Evolutionary conservation across 2,888 invertebrate genomes (phyloP), one percentile per base, ranked within the genome.

Genomic region (Poecilobothrus nobilitatus): DNA sequence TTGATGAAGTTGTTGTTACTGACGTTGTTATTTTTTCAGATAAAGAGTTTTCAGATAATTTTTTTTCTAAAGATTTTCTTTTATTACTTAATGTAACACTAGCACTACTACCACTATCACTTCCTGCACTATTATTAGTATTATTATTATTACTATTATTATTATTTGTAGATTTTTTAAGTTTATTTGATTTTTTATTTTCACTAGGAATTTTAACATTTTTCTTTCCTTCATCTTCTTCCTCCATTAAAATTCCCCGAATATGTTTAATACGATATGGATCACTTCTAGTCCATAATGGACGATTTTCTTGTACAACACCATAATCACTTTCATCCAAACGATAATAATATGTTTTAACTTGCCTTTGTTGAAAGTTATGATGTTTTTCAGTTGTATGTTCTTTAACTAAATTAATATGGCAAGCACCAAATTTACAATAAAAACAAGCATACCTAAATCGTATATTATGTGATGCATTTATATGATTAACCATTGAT

Each of bases 351-450:
- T 80, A 22, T 21, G 21, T 65, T 61, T 66, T 64, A 33, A 62
- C 33, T 34, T 65, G 20, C 7, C 37, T 15, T 12, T 81, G 77
- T 27, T 82, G 81, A 53, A 53, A 53, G 27, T 85, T 85, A 0
- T 82, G 75, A 76, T 91, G 91, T 27, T 83, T 82, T 10, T 90
- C 89, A 0, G 77, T 71, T 2, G 86, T 74, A 77, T 91, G 91
- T 67, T 85, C 84, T 69, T 90, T 90, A 1, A 91, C 82, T 21
- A 86, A 81, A 66, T 84, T 83, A 34, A 65, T n/a, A 20, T 65
- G 65, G n/a, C 65, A 33, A 10, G 62, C 65, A 65, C 67, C 69
- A 21, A 22, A 33, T 41, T 63, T 53, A 67, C 27, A 62, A n/a
- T 37, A 33, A 34, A 63, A 65, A 27, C 61, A 65, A 21, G 62